Evolutionary conservation across 2,113 vertebrate genomes (phyloP).

Genomic region (Ptyas mucosa): DNA sequence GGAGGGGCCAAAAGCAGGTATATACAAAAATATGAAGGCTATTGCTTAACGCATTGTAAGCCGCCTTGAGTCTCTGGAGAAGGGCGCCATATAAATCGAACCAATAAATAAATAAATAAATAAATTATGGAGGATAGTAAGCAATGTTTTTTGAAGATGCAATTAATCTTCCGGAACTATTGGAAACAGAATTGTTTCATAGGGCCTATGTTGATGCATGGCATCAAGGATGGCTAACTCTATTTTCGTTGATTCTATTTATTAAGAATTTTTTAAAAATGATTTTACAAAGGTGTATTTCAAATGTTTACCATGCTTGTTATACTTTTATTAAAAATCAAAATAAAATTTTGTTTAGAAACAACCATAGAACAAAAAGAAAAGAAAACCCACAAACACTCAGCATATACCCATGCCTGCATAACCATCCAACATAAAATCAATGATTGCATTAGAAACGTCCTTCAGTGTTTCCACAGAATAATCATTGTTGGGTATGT

Average conservation of each 20-base stretch:
- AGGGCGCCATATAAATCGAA: too few relatives aligned
- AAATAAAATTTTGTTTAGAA: slow-evolving; percentile 10
- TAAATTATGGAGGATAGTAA: neutral
- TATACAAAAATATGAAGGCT: too few relatives aligned
- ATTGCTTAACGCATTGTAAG: too few relatives aligned
- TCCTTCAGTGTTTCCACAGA: slow-evolving; percentile 84
- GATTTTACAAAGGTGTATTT: neutral
- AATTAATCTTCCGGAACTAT: neutral
- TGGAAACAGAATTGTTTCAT: neutral
- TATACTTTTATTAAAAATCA: slow-evolving; percentile 11
- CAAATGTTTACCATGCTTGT: neutral
- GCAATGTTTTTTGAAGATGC: neutral
- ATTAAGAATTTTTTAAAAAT: neutral
- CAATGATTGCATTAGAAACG: slow-evolving; percentile 87
- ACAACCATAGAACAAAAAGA: slow-evolving; percentile 35
- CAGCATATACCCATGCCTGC: neutral
- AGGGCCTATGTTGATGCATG: neutral
- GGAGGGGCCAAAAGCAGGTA: too few relatives aligned
- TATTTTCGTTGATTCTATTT: neutral
- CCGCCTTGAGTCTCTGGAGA: too few relatives aligned
- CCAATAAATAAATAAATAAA: too few relatives aligned
- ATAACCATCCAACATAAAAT: slow-evolving; percentile 66
- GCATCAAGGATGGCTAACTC: neutral
- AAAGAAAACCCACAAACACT: neutral
- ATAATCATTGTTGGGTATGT: slow-evolving; percentile 77